Evolutionary conservation across 2,797 vertebrate genomes (phyloP), one percentile per base, ranked within the genome.

Genomic region (Alca torda): DNA sequence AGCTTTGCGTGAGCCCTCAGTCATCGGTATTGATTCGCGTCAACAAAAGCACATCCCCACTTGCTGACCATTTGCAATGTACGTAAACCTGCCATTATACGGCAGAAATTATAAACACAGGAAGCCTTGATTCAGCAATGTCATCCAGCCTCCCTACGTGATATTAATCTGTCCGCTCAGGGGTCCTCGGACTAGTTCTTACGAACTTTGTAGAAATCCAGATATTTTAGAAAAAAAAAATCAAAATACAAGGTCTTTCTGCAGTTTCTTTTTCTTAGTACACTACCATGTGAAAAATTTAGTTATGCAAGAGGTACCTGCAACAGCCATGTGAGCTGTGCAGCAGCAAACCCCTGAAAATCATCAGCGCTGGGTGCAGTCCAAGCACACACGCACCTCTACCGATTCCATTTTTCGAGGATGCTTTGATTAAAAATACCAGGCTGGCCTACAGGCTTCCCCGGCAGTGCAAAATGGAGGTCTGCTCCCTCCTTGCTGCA

Each of bases 401-500:
- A n/a, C 63, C 5, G 2, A 5, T 45, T 35, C 84, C 59, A 53
- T 64, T 87, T 87, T 20, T 50, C 74, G 68, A 41, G 35, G 46
- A 30, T 39, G 8, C 37, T 74, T 39, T 87, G 68, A 86, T 80
- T 70, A 50, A 76, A 84, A 84, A 35, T 6, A 72, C 50, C 45
- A 73, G n/a, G 28, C 78, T 83, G 87, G 75, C 75, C 79, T 80
- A 41, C 21, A 80, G 67, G 41, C 78, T 50, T 82, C 67, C 75
- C 70, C 84, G 31, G 72, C 25, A 69, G 20, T 28, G 65, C 30
- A 26, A 85, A 83, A 63, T 14, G 43, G 56, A 65, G 68, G 6
- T 50, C 24, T 86, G 39, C 37, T 65, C 59, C 53, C 50, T 73
- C 18, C 64, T 35, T 17, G 26, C 48, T 53, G n/a, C 76, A 35